Percentiles rank a stretch among this genome's conserved stretches.
phyloP scores from a whole-genome alignment of 2,888 invertebrate genomes.

The Nipponacmea schrenckii region DNA sequence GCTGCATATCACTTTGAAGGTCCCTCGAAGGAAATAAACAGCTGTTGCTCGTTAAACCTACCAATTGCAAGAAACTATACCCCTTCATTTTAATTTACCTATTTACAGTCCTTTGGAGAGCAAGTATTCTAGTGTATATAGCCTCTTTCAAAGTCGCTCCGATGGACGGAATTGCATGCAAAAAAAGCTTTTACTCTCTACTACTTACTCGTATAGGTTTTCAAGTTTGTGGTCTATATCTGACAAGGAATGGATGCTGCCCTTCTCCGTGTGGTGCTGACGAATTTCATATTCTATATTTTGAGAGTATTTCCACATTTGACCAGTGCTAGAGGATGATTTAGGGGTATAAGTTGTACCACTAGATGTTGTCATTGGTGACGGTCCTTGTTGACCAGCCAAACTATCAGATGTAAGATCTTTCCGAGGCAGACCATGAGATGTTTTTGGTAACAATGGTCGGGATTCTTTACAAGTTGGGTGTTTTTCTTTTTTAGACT shows the following conservation, averaged over 20 bases:
- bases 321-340: constrained; percentile 55
- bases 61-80: no score
- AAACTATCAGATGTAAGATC: constrained; percentile 28
- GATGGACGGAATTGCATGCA: no score
- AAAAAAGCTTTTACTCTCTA: no score
- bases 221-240: constrained; percentile 61
- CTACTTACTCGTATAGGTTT: constrained; percentile 55
- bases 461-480: constrained; percentile 4
- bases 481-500: constrained; percentile 26
- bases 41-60: no score
- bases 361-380: constrained; percentile 51
- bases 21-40: no score
- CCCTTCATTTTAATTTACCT: no score
- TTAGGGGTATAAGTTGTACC: constrained; percentile 59
- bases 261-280: constrained; percentile 32
- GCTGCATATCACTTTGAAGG: no score
- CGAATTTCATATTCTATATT: constrained; percentile 51
- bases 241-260: constrained; percentile 39
- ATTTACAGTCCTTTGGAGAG: no score
- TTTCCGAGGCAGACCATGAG: constrained; percentile 18
- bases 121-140: no score
- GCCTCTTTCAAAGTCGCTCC: no score
- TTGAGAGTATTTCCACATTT: constrained; percentile 42
- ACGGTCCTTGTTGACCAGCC: constrained; percentile 35
- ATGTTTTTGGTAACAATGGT: constrained; percentile 11